phyloP scores from a whole-genome alignment of 2,113 vertebrate species.

The Turnix velox region DNA sequence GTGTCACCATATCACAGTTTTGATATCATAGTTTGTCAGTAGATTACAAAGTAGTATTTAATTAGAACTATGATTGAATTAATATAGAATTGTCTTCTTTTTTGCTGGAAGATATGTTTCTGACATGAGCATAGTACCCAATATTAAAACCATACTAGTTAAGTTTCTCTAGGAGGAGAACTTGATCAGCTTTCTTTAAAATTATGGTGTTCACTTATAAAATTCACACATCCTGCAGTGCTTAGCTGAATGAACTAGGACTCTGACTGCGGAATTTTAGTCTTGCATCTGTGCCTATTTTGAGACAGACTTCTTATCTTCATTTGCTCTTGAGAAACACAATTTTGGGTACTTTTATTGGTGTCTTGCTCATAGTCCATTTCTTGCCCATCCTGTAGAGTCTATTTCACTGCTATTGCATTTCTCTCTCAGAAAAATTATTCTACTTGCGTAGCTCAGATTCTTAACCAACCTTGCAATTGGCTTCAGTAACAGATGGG shows the following conservation, averaged over 20 bases:
- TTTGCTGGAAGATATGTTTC: not conserved
- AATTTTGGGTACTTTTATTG: not conserved
- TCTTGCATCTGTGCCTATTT: not conserved
- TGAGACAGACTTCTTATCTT: not conserved
- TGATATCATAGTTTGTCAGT: not conserved
- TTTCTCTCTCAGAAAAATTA: not conserved
- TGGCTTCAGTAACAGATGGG: slow-evolving; percentile 15
- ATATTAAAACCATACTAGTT: not conserved
- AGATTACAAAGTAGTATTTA: not conserved
- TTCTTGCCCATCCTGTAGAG: not conserved
- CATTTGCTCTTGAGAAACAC: not conserved
- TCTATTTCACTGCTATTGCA: not conserved
- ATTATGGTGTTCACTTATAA: not conserved
- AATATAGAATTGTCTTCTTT: not conserved
- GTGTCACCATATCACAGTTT: not conserved
- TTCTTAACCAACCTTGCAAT: not conserved
- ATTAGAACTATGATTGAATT: not conserved
- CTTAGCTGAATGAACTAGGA: not conserved
- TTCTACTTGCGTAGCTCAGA: not conserved
- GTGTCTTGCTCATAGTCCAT: not conserved
- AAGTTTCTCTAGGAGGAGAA: not conserved
- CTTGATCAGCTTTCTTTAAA: not conserved
- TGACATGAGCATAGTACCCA: not conserved
- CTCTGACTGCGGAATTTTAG: not conserved
- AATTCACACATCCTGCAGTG: not conserved